Percentiles rank a stretch among this genome's conserved stretches.
These are phyloP conservation scores for Drosophila nigritarsus DNA, from an alignment of 2,888 invertebrate genomes.

Conservation along the genomic window DNA sequence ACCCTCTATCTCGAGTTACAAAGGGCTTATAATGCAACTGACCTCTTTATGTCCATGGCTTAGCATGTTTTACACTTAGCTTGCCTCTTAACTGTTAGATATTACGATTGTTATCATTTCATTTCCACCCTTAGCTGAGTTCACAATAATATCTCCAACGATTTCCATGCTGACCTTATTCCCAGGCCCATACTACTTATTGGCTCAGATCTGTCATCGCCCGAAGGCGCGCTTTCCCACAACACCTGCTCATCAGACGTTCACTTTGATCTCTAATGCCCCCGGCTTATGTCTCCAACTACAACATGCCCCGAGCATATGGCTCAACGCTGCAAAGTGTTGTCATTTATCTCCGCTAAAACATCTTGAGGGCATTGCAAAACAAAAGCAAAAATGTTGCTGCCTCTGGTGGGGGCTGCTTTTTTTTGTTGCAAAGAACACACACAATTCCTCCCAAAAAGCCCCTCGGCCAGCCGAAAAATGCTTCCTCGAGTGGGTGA, in stretches of 20 bases:
- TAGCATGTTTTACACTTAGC: constrained; percentile 4
- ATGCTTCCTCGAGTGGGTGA: constrained; percentile 72
- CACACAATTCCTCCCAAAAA: background rate
- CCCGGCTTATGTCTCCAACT: constrained; percentile 46
- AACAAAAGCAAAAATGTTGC: constrained; percentile 49
- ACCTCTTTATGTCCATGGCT: constrained; percentile 8
- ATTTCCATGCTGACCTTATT: constrained; percentile 34
- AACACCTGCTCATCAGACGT: constrained; percentile 61
- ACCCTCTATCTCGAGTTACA: constrained; percentile 22
- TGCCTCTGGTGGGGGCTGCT: constrained; percentile 23
- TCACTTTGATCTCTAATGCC: constrained; percentile 69
- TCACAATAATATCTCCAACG: constrained; percentile 7
- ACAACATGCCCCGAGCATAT: constrained; percentile 46
- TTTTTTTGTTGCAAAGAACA: constrained; percentile 19
- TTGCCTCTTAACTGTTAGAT: background rate
- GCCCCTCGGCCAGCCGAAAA: constrained; percentile 56
- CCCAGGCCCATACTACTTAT: constrained; percentile 48
- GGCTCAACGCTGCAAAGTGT: constrained; percentile 63
- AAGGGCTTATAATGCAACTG: constrained; percentile 11
- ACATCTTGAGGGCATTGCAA: constrained; percentile 66
- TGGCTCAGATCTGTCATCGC: constrained; percentile 62
- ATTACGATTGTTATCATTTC: constrained; percentile 8
- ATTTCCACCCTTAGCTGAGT: constrained; percentile 27
- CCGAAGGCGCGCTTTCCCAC: constrained; percentile 28
- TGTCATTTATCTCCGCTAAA: constrained; percentile 76